Conservation (phyloP, 2,113 vertebrate genomes). For the Chloropsis hardwickii region DNA sequence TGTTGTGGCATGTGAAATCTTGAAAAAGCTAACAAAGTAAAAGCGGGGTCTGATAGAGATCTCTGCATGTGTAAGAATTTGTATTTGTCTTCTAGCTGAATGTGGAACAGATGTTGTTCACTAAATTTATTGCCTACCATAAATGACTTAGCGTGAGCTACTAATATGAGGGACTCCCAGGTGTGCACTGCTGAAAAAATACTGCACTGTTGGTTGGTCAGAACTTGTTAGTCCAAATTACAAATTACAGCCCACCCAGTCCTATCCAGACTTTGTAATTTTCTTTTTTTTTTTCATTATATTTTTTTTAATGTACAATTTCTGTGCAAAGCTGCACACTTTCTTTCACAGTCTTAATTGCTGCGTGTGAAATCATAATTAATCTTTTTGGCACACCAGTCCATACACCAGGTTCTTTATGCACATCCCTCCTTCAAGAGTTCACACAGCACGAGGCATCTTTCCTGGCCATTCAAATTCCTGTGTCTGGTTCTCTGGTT, state of each 20-base stretch:
- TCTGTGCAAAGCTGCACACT: background rate
- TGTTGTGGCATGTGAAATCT: conserved; percentile 10
- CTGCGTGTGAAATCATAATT: background rate
- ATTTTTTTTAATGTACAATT: background rate
- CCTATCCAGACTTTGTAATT: background rate
- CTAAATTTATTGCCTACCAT: conserved; percentile 43
- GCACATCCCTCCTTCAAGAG: background rate
- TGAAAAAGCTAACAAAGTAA: conserved; percentile 35
- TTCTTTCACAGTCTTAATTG: background rate
- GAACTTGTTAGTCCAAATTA: conserved; percentile 20
- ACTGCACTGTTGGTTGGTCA: conserved; percentile 32
- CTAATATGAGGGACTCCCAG: conserved; percentile 37
- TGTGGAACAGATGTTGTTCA: conserved; percentile 43
- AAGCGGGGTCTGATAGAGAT: conserved; percentile 23
- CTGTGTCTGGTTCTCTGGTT: background rate
- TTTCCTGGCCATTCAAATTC: background rate
- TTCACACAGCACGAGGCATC: background rate
- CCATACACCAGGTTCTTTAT: background rate
- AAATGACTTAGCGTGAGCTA: background rate
- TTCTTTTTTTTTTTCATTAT: background rate
- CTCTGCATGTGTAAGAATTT: conserved; percentile 4
- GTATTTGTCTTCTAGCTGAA: conserved; percentile 13
- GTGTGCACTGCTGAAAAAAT: conserved; percentile 14
- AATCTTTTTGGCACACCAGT: background rate
- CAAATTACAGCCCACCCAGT: background rate